These are phyloP conservation scores for Ceratoteleas bidentatus DNA, from an alignment of 1,140 invertebrate genomes.

Conservation along the genomic window DNA sequence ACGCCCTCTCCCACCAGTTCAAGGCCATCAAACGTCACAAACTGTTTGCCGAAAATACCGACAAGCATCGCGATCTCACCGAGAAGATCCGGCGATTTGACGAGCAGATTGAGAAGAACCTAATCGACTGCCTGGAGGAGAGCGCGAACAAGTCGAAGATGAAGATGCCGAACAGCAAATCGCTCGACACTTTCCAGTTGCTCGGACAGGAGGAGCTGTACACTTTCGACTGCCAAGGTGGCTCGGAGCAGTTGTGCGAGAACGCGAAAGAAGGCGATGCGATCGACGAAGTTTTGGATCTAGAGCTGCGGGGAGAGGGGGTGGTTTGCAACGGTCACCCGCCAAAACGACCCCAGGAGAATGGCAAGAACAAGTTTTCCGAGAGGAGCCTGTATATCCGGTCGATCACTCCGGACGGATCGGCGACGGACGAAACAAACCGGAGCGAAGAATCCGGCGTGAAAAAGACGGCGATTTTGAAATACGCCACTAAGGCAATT, in stretches of 20 bases:
- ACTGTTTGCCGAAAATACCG: not conserved
- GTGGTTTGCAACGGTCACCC: constrained; percentile 21
- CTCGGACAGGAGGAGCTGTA: constrained; percentile 79
- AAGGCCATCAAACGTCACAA: constrained; percentile 72
- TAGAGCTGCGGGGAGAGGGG: constrained; percentile 53
- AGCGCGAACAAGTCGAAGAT: constrained; percentile 72
- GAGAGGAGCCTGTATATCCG: constrained; percentile 56
- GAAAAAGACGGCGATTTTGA: constrained; percentile 29
- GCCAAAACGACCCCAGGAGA: constrained; percentile 25
- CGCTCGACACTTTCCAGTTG: constrained; percentile 75
- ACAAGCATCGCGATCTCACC: constrained; percentile 26
- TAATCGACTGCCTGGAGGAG: constrained; percentile 77
- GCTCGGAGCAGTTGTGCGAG: constrained; percentile 79
- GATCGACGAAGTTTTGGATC: constrained; percentile 52
- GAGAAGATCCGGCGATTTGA: constrained; percentile 72
- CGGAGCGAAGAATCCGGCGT: not conserved
- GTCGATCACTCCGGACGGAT: constrained; percentile 56
- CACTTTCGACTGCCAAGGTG: constrained; percentile 81
- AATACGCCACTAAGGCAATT: constrained; percentile 72
- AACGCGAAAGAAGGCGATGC: constrained; percentile 68
- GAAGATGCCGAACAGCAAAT: constrained; percentile 78
- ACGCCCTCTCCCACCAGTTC: constrained; percentile 78
- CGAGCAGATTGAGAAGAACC: constrained; percentile 76
- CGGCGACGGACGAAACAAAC: constrained; percentile 25
- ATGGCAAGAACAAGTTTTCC: constrained; percentile 19